Conservation (phyloP, 2,113 vertebrate genomes). For the Orcinus orca region DNA sequence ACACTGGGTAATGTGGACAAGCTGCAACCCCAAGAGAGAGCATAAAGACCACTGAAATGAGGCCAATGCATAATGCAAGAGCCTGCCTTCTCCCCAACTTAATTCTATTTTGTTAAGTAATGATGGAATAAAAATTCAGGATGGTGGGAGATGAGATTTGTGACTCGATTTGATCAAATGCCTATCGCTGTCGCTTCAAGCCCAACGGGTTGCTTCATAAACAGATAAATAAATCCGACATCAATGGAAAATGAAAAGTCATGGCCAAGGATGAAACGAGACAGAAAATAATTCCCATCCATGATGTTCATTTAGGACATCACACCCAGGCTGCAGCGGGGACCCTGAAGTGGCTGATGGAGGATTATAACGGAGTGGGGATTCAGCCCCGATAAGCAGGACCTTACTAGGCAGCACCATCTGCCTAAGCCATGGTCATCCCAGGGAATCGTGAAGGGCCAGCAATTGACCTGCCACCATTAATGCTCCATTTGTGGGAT, state of each 20-base stretch:
- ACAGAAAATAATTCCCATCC: neutral
- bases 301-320: neutral
- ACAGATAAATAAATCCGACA: constrained; percentile 64
- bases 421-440: neutral
- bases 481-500: constrained; percentile 68
- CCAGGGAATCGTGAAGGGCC: constrained; percentile 1
- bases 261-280: constrained; percentile 41
- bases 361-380: neutral
- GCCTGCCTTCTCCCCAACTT: neutral
- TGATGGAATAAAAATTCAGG: constrained; percentile 64
- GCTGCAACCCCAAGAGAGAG: neutral
- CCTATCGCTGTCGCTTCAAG: constrained; percentile 15
- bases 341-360: accelerated
- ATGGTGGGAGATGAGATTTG: constrained; percentile 41
- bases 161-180: constrained; percentile 60
- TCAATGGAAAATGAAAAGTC: constrained; percentile 55
- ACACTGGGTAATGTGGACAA: neutral
- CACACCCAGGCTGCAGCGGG: neutral
- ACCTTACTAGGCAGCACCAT: accelerated
- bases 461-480: constrained; percentile 40
- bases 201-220: constrained; percentile 42
- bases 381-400: neutral
- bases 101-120: constrained; percentile 68
- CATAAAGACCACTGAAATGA: neutral
- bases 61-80: constrained; percentile 27